A percentile compares a stretch with the other conserved stretches of the same genome.
phyloP scores from a whole-genome alignment of 2,888 invertebrate genomes.

The Drosophila yooni region DNA sequence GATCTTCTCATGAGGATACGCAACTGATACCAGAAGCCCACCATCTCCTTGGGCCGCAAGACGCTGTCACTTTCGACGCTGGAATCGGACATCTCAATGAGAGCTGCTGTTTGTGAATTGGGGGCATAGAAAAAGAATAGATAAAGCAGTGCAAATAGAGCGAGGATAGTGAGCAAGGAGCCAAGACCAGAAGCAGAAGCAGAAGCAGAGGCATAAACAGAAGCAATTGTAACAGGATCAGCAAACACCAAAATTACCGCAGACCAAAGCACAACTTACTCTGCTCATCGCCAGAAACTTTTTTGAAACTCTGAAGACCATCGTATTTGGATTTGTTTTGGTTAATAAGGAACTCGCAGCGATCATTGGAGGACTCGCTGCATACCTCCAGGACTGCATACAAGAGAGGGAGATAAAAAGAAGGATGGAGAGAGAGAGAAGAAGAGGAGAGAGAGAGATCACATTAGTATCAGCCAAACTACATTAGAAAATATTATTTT shows the following conservation, averaged over 20 bases:
- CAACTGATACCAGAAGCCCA: constrained; percentile 84
- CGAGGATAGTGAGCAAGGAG: constrained; percentile 7
- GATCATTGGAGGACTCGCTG: constrained; percentile 77
- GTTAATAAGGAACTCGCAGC: constrained; percentile 85
- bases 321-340: constrained; percentile 78
- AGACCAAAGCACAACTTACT: constrained; percentile 53
- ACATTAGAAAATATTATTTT: no score
- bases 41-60: constrained; percentile 76
- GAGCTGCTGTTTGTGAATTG: constrained; percentile 68
- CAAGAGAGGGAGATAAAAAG: not conserved
- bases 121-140: constrained; percentile 34
- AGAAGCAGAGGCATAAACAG: constrained; percentile 7
- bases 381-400: constrained; percentile 87
- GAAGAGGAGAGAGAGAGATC: not conserved
- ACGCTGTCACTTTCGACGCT: not conserved
- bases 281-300: constrained; percentile 54
- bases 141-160: constrained; percentile 55
- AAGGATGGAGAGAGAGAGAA: not conserved
- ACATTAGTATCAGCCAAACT: not conserved
- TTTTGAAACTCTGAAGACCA: constrained; percentile 11
- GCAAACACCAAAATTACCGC: constrained; percentile 11
- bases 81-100: constrained; percentile 38
- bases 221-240: constrained; percentile 25
- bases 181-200: not conserved
- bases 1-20: constrained; percentile 86